phyloP scores from a whole-genome alignment of 2,888 invertebrate genomes.

The Nemoura dubitans region DNA sequence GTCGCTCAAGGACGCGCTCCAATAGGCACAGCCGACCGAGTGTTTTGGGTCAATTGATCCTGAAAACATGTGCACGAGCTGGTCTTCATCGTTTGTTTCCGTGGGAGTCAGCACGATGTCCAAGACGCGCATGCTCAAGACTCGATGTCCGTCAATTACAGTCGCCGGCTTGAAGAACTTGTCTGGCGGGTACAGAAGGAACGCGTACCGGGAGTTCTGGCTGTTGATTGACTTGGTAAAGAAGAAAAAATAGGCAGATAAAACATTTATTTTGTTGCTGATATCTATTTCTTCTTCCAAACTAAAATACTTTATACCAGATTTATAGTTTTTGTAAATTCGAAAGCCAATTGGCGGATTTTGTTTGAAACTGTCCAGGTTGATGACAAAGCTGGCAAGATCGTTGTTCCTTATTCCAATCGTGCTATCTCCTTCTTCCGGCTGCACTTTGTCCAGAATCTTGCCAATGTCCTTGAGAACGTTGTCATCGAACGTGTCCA shows the following conservation, averaged over 20 bases:
- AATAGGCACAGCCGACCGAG: not conserved
- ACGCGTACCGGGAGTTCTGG: not conserved
- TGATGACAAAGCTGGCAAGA: not conserved
- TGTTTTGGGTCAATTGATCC: too few relatives aligned
- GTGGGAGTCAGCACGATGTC: not conserved
- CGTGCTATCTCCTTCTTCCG: not conserved
- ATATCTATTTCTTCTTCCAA: not conserved
- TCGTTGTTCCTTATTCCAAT: not conserved
- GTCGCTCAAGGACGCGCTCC: not conserved
- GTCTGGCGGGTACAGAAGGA: not conserved
- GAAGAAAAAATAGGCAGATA: not conserved
- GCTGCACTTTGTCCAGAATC: not conserved
- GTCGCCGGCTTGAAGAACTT: not conserved
- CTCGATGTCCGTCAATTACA: not conserved
- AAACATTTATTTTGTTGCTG: not conserved
- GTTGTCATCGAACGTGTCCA: not conserved
- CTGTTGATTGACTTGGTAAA: not conserved
- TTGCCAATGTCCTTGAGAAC: not conserved
- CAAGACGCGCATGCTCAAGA: slow-evolving; percentile 3
- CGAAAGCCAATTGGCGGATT: not conserved
- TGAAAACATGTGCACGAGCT: not conserved
- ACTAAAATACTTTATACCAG: not conserved
- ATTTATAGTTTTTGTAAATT: not conserved
- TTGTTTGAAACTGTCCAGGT: not conserved
- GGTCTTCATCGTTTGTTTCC: not conserved